Evolutionary conservation across 1,140 invertebrate genomes (phyloP).

Genomic region (Bombus vancouverensis): DNA sequence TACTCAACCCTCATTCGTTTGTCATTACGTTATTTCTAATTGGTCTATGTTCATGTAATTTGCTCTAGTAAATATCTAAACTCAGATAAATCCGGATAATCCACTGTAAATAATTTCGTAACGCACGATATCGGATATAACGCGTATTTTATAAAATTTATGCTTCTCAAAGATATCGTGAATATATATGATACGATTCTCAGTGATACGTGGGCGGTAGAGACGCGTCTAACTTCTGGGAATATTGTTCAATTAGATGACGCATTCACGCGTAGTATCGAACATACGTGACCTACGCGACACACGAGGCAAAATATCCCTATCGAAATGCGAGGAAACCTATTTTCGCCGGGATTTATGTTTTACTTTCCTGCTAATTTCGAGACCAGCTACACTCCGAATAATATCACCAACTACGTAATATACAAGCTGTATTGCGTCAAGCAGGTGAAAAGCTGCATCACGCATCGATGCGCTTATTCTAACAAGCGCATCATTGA

Average conservation of each 20-base stretch:
- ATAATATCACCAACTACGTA: neutral
- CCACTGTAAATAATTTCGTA: too few relatives aligned
- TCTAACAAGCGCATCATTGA: neutral
- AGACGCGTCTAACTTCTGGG: neutral
- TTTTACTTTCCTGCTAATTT: neutral
- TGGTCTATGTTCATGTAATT: too few relatives aligned
- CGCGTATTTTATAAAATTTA: neutral
- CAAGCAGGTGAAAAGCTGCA: neutral
- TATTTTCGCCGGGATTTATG: neutral
- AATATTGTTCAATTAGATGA: slow-evolving; percentile 11
- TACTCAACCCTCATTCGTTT: too few relatives aligned
- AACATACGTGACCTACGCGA: neutral
- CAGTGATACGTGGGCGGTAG: too few relatives aligned
- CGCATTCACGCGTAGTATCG: neutral
- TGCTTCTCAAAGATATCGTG: too few relatives aligned
- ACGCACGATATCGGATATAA: too few relatives aligned
- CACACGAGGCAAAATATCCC: too few relatives aligned
- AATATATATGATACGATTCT: neutral
- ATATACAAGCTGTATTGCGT: neutral
- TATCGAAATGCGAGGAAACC: neutral
- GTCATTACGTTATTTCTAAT: too few relatives aligned
- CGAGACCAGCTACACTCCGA: neutral
- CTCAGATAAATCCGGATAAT: too few relatives aligned
- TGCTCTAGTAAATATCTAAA: too few relatives aligned
- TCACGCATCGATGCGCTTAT: neutral